phyloP scores from a whole-genome alignment of 2,797 vertebrate species.

The Amniataba percoides region DNA sequence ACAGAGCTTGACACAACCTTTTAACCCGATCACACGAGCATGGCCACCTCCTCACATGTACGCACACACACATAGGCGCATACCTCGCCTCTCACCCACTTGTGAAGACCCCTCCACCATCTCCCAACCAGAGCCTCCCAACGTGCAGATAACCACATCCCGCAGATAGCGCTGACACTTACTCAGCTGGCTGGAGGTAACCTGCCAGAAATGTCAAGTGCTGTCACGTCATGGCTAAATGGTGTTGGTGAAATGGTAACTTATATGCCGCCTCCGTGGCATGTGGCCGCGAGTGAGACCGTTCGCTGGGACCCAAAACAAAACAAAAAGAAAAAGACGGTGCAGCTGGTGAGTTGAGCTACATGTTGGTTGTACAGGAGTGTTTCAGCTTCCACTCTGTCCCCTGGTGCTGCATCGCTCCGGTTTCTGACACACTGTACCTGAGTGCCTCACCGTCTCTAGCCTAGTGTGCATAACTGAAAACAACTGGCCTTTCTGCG shows the following conservation, averaged over 20 bases:
- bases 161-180: conserved; percentile 74
- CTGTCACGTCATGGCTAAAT: conserved; percentile 57
- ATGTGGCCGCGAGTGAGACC: conserved; percentile 1
- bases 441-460: conserved; percentile 49
- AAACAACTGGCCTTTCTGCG: conserved; percentile 54
- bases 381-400: conserved; percentile 28
- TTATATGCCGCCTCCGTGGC: neutral
- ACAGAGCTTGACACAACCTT: conserved; percentile 56
- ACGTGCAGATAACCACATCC: conserved; percentile 64
- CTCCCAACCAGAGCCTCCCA: conserved; percentile 58
- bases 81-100: conserved; percentile 63
- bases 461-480: conserved; percentile 47
- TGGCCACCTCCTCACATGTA: conserved; percentile 26
- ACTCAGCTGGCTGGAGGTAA: conserved; percentile 67
- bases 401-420: conserved; percentile 33
- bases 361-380: conserved; percentile 23
- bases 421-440: conserved; percentile 48
- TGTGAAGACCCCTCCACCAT: conserved; percentile 61
- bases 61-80: conserved; percentile 15
- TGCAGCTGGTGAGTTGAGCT: conserved; percentile 1
- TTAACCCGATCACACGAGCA: conserved; percentile 61
- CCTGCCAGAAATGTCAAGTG: conserved; percentile 80
- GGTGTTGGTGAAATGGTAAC: conserved; percentile 56
- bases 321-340: conserved; percentile 11
- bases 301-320: neutral